Percentiles rank a stretch among this genome's conserved stretches.
phyloP scores from a whole-genome alignment of 2,113 vertebrate genomes.

The Chloebia gouldiae region DNA sequence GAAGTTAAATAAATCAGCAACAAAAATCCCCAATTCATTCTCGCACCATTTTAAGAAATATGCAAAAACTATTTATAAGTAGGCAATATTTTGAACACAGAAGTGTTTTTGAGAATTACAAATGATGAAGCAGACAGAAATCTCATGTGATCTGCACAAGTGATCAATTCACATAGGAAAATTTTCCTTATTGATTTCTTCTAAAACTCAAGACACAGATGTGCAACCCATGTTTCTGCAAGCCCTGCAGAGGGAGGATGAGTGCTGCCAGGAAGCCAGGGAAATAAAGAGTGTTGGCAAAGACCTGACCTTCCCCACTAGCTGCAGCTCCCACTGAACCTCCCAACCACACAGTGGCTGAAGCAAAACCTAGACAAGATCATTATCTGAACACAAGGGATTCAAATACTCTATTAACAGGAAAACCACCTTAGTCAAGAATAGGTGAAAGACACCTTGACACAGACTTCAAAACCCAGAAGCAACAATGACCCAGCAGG shows the following conservation, averaged over 20 bases:
- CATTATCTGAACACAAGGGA: background rate
- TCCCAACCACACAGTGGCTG: background rate
- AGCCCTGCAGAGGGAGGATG: background rate
- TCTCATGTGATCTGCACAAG: background rate
- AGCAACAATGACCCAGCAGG: background rate
- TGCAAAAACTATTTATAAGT: background rate
- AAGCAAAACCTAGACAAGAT: background rate
- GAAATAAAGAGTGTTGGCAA: background rate
- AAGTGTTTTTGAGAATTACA: background rate
- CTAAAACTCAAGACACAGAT: background rate
- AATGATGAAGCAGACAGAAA: background rate
- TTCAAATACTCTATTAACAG: background rate
- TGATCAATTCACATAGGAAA: background rate
- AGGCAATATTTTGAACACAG: background rate
- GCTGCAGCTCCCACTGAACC: background rate
- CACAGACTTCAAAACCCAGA: background rate
- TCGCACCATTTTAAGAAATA: background rate
- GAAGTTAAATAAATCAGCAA: background rate
- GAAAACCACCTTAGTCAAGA: background rate
- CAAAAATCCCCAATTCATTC: background rate
- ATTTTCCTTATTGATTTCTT: background rate
- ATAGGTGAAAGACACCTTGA: background rate
- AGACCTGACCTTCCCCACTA: background rate
- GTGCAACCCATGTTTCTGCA: background rate
- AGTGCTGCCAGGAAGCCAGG: background rate